Percentiles rank a stretch among this genome's conserved stretches.
Evolutionary conservation across 2,888 invertebrate species (phyloP).

Genomic region (Ernsta delagoae): DNA sequence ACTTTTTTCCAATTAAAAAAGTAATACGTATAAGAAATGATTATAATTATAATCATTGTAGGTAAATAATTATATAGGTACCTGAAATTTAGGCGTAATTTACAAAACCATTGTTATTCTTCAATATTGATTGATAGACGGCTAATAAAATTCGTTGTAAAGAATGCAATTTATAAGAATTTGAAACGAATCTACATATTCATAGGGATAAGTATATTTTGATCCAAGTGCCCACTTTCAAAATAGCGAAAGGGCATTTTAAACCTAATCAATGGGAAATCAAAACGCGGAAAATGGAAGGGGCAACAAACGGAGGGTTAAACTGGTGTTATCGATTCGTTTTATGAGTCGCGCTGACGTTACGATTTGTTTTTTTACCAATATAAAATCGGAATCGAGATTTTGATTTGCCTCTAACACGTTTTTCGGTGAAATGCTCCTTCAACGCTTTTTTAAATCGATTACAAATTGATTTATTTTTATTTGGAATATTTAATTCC

Average conservation of each 20-base stretch:
- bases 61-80: too few species aligned
- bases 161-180: too few species aligned
- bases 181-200: not conserved
- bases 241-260: constrained; percentile 77
- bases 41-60: too few species aligned
- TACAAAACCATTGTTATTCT: too few species aligned
- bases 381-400: constrained; percentile 39
- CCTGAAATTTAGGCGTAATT: too few species aligned
- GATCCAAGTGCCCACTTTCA: constrained; percentile 61
- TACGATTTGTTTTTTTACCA: constrained; percentile 61
- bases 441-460: constrained; percentile 13
- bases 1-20: too few species aligned
- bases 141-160: too few species aligned
- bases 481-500: too few species aligned
- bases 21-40: too few species aligned
- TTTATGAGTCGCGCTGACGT: constrained; percentile 78
- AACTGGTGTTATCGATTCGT: constrained; percentile 52
- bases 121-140: too few species aligned
- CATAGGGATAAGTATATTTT: constrained; percentile 54
- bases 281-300: constrained; percentile 82
- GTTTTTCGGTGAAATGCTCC: constrained; percentile 12
- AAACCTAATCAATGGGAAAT: constrained; percentile 83
- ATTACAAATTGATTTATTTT: not conserved
- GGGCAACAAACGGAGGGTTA: constrained; percentile 74
- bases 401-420: constrained; percentile 40